A percentile compares a stretch with the other conserved stretches of the same genome.
Evolutionary conservation across 2,888 invertebrate genomes (phyloP).

Genomic region (Colletes collaris): DNA sequence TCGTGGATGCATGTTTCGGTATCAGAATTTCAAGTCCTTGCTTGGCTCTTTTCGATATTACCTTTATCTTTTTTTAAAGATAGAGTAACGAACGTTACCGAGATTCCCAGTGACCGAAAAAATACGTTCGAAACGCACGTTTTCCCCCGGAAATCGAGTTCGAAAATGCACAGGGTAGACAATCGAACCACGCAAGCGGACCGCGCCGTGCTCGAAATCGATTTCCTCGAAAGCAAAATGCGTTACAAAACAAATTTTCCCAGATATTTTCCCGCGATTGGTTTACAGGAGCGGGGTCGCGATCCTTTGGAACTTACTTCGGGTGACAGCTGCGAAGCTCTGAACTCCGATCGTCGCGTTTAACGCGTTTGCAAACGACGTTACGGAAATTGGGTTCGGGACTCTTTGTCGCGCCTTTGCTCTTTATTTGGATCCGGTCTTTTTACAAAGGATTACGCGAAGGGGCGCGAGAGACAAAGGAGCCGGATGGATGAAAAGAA

Average conservation of each 20-base stretch:
- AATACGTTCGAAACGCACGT: too few species aligned
- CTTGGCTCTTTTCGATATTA: too few species aligned
- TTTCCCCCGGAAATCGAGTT: not conserved
- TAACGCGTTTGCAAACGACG: slow-evolving; percentile 41
- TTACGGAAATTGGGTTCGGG: slow-evolving; percentile 44
- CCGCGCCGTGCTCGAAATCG: not conserved
- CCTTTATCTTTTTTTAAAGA: too few species aligned
- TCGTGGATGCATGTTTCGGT: too few species aligned
- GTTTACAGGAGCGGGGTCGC: too few species aligned
- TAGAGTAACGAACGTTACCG: too few species aligned
- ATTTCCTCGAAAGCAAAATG: not conserved
- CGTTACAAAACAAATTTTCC: too few species aligned
- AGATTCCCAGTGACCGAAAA: too few species aligned
- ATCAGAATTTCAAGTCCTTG: too few species aligned
- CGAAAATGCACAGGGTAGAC: not conserved
- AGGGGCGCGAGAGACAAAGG: slow-evolving; percentile 13
- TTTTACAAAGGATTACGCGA: slow-evolving; percentile 23
- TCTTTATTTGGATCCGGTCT: slow-evolving; percentile 11
- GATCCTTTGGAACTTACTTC: too few species aligned
- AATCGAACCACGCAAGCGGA: too few species aligned
- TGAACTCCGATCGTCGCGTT: slow-evolving; percentile 8
- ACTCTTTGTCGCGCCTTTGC: slow-evolving; percentile 16
- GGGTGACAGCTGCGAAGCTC: not conserved
- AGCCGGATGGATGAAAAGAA: slow-evolving; percentile 10
- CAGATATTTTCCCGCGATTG: too few species aligned